phyloP scores from a whole-genome alignment of 2,113 vertebrate species.

The Numenius arquata region DNA sequence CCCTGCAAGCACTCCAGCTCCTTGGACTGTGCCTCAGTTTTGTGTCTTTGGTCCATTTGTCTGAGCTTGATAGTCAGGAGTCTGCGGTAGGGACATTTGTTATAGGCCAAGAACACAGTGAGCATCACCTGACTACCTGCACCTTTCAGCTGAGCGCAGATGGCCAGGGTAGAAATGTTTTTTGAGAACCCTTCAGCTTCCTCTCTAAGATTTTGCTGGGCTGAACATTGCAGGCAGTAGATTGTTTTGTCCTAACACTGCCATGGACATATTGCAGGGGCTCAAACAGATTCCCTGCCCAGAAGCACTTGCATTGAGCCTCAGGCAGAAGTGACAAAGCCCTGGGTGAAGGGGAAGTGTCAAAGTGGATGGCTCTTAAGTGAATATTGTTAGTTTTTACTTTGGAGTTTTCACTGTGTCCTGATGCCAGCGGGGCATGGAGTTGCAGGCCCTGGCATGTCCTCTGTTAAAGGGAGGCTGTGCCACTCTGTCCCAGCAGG shows the following conservation, averaged over 20 bases:
- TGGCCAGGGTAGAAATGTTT: neutral
- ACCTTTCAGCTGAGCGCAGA: neutral
- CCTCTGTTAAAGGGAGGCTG: neutral
- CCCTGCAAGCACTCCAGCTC: neutral
- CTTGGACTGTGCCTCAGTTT: neutral
- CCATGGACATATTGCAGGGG: accelerated
- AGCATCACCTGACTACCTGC: neutral
- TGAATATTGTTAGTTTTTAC: neutral
- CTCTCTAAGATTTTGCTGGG: neutral
- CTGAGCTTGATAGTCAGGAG: neutral
- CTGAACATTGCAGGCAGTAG: neutral
- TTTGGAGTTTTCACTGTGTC: neutral
- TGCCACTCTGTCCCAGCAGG: neutral
- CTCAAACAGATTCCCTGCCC: neutral
- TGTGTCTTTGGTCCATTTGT: neutral
- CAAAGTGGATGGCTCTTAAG: neutral
- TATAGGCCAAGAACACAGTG: neutral
- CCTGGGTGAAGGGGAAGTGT: neutral
- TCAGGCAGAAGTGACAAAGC: neutral
- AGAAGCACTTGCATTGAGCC: neutral
- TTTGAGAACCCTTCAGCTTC: neutral
- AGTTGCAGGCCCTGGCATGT: neutral
- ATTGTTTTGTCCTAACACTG: neutral
- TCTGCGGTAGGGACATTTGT: neutral
- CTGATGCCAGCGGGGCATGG: neutral